Evolutionary conservation across 2,113 vertebrate genomes (phyloP).

Genomic region (Oreotrochilus melanogaster): DNA sequence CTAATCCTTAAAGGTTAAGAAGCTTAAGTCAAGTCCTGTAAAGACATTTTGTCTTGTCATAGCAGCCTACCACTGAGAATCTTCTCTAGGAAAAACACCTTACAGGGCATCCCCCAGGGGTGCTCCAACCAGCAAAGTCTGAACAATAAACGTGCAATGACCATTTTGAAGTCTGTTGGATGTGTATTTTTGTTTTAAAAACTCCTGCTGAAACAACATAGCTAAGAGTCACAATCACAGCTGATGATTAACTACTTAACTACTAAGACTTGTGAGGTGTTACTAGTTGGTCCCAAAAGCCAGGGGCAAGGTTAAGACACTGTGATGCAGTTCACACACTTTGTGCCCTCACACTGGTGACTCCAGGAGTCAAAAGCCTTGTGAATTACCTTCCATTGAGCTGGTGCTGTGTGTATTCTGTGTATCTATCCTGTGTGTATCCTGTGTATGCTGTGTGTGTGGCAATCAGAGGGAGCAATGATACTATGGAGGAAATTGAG

Average conservation of each 20-base stretch:
- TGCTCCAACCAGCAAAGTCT: background rate
- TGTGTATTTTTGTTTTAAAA: background rate
- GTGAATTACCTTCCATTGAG: background rate
- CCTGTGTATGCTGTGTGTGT: background rate
- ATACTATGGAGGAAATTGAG: background rate
- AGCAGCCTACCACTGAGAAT: background rate
- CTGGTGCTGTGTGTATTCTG: background rate
- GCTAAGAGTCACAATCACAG: background rate
- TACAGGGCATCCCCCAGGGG: background rate
- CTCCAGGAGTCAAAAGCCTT: background rate
- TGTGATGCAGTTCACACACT: background rate
- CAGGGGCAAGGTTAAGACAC: background rate
- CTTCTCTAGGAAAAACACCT: background rate
- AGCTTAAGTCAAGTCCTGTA: background rate
- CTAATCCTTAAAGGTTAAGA: slow-evolving; percentile 12
- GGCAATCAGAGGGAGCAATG: background rate
- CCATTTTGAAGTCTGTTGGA: background rate
- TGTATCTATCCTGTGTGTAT: too few species aligned
- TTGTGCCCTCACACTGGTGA: background rate
- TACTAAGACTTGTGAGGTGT: background rate
- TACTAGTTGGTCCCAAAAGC: background rate
- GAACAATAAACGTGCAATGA: background rate
- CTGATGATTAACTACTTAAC: background rate
- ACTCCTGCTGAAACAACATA: background rate
- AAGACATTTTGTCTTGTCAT: background rate